These are phyloP conservation scores for Semotilus atromaculatus DNA, from an alignment of 2,797 vertebrate genomes.

Conservation along the genomic window DNA sequence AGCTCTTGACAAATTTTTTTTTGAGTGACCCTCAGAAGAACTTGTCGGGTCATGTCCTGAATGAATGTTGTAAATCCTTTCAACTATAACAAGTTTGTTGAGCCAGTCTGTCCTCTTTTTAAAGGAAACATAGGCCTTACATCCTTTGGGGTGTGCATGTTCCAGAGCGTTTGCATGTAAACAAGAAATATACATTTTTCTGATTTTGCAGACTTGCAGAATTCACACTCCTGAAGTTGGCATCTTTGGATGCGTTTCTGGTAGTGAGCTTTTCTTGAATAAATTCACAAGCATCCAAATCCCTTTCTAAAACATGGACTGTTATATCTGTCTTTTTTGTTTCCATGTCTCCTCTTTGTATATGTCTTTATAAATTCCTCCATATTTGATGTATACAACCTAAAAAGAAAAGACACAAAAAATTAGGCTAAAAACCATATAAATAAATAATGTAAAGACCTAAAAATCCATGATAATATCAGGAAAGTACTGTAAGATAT, in stretches of 20 bases:
- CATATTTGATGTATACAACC: background rate
- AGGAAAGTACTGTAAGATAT: background rate
- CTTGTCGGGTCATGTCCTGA: background rate
- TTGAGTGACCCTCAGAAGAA: conserved; percentile 8
- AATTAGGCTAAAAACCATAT: background rate
- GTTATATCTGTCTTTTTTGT: background rate
- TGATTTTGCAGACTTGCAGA: conserved; percentile 13
- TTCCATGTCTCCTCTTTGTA: background rate
- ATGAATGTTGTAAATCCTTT: background rate
- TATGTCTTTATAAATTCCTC: background rate
- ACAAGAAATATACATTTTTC: background rate
- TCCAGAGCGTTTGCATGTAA: background rate
- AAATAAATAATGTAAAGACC: background rate
- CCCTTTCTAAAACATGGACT: background rate
- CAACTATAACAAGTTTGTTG: conserved; percentile 6
- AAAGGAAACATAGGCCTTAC: conserved; percentile 2
- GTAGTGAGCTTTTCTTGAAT: background rate
- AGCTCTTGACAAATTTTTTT: background rate
- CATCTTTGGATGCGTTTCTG: background rate
- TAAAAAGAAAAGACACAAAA: background rate
- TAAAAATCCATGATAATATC: background rate
- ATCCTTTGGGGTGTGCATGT: background rate
- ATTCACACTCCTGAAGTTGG: background rate
- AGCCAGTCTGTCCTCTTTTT: background rate
- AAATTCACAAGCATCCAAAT: background rate